phyloP scores from a whole-genome alignment of 2,113 vertebrate species.

The Prolemur simus region DNA sequence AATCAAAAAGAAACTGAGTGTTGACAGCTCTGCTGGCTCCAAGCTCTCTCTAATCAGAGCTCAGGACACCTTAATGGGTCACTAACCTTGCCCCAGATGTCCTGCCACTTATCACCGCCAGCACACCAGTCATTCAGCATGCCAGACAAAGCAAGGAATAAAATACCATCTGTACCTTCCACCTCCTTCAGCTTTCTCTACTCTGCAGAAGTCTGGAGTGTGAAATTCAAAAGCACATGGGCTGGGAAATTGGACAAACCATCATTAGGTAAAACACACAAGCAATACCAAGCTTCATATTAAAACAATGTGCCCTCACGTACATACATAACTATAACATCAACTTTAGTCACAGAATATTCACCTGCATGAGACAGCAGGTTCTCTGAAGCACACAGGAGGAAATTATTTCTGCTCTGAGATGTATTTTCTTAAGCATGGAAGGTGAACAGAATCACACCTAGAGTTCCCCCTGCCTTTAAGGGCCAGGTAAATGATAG shows the following conservation, averaged over 20 bases:
- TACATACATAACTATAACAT: not conserved
- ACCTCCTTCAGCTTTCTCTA: not conserved
- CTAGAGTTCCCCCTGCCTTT: not conserved
- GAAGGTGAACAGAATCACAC: not conserved
- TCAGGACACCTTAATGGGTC: conserved; percentile 61
- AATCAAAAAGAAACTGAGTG: conserved; percentile 54
- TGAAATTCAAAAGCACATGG: conserved; percentile 34
- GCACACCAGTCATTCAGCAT: not conserved
- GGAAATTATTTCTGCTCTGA: conserved; percentile 14
- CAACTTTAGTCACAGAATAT: not conserved
- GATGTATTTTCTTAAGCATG: not conserved
- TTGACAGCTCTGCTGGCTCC: conserved; percentile 51
- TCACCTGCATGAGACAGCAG: not conserved
- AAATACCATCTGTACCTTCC: not conserved
- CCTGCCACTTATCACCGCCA: not conserved
- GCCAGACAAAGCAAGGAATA: conserved; percentile 37
- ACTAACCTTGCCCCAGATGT: conserved; percentile 54
- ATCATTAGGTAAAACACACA: conserved; percentile 1
- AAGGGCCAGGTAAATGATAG: not conserved
- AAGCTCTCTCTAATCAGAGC: conserved; percentile 43
- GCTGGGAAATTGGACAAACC: conserved; percentile 1
- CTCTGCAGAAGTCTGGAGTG: not conserved
- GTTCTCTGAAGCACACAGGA: not conserved
- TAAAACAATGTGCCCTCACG: not conserved
- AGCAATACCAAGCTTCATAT: not conserved